Evolutionary conservation across 2,888 invertebrate species (phyloP).

Genomic region (Siphlonurus alternatus): DNA sequence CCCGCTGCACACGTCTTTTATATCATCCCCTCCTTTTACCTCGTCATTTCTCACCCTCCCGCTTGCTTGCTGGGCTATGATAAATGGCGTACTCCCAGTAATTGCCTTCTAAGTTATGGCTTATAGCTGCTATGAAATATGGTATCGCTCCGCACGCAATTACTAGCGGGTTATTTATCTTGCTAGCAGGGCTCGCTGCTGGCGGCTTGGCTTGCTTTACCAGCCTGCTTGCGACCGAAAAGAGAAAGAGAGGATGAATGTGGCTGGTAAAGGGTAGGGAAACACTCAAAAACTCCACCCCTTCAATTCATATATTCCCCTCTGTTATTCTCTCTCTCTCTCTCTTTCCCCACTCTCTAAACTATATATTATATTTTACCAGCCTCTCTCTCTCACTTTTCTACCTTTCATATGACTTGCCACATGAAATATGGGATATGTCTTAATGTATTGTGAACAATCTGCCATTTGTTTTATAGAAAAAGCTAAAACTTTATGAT

Average conservation of each 20-base stretch:
- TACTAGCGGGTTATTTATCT: slow-evolving; percentile 37
- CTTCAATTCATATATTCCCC: not conserved
- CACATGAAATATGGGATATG: slow-evolving; percentile 9
- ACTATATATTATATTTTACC: not conserved
- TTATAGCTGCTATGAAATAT: slow-evolving; percentile 39
- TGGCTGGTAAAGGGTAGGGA: not conserved
- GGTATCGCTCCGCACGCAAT: slow-evolving; percentile 39
- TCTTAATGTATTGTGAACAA: slow-evolving; percentile 9
- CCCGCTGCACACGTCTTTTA: too few relatives aligned
- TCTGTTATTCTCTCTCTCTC: not conserved
- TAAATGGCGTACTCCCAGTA: slow-evolving; percentile 41
- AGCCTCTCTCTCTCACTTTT: not conserved
- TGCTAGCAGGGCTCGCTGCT: too few relatives aligned
- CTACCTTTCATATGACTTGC: not conserved
- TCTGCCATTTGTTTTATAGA: slow-evolving; percentile 9
- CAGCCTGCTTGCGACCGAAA: not conserved
- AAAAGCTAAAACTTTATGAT: slow-evolving; percentile 7
- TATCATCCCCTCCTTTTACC: not conserved
- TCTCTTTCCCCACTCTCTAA: slow-evolving; percentile 1
- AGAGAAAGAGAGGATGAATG: not conserved
- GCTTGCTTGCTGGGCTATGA: slow-evolving; percentile 20
- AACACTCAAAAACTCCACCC: not conserved
- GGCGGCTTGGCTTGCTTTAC: too few relatives aligned
- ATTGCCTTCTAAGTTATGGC: slow-evolving; percentile 41
- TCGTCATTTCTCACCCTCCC: not conserved